Evolutionary conservation across 92 coral and sea anemone species (phyloP), one percentile per base, ranked within the genome.

Genomic region (Virgularia gustaviana): DNA sequence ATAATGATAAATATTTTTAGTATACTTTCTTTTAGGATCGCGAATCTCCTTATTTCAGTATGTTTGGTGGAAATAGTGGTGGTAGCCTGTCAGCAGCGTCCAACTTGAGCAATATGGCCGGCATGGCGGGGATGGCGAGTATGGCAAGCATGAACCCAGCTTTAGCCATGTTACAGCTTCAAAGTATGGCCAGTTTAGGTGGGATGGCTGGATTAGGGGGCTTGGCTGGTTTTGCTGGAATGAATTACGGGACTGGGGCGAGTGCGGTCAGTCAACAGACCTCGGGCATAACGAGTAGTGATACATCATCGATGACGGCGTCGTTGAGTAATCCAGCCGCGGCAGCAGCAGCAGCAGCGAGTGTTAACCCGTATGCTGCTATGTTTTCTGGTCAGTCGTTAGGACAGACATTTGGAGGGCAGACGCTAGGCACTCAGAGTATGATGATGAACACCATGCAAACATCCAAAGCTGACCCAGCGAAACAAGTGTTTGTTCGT

Each of bases 401-500:
- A 15, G 79, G 28, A 67, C 33, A 49, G 36, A 57, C 44, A 16
- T 75, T 10, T 15, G 79, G 28, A 67, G 75, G 31, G 49, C 75
- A 25, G 70, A 71, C 19, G 79, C 2, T 2, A 39, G 58, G 49
- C 33, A 24, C n/a, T 65, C 13, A 56, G 55, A 15, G 45, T 59
- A 12, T 34, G 66, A 29, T 41, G 36, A 1, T 31, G 76, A 23
- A 30, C 44, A 16, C 44, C 43, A 54, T 77, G 65, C 28, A 83
- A 27, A 10, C 77, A 56, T 28, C 72, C 56, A 49, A 64, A 53
- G 82, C 79, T 36, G 74, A 85, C 38, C 63, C 96, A 9, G 88
- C 96, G 13, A 82, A 83, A 54, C 98, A 92, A 71, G 87, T 92
- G 25, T 92, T 92, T 86, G 98, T 92, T 33, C 85, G 98, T 62